Evolutionary conservation across 1,140 invertebrate species (phyloP), one percentile per base, ranked within the genome.

Genomic region (Dendrolimus kikuchii): DNA sequence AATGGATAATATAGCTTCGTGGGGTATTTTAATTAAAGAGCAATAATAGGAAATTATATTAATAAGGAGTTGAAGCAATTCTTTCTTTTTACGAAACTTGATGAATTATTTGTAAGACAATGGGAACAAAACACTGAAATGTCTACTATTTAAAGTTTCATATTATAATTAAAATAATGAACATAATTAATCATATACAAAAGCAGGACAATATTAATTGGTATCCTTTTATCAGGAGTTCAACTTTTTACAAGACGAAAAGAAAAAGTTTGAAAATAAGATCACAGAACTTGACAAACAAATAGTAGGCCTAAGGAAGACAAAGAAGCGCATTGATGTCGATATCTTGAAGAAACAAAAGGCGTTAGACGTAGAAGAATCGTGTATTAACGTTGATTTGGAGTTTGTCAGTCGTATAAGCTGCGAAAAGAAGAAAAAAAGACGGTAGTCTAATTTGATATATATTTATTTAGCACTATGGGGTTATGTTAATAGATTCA

Each of bases 251-350:
- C 63, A 65, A 5, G 62, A 74, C 5, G 64, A 83, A 43, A 82
- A 80, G 49, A 79, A 67, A 36, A 75, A 62, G 52, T 86, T 86
- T 38, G 71, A 74, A 54, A 71, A 59, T n/a, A 57, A 82, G 23
- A 58, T 80, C 7, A 38, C 53, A 7, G 66, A 72, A 52, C 40
- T 86, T 7, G 65, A 77, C 7, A 71, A 68, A 23, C 69, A 78
- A 50, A 76, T 54, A 7, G 48, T 41, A 42, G n/a, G 10, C 7
- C 51, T 81, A 6, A 64, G 75, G 6, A 79, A 76, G 55, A 77
- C 68, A 0, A 79, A 68, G 47, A 74, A 59, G 5, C 66, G 57
- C 55, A 78, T 86, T 59, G 57, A 71, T 10, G 43, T 48, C 39
- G 80, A 83, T 40, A 48, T 79, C 5, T 38, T 67, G 0, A 60